Evolutionary conservation across 2,888 invertebrate species (phyloP).

Genomic region (Leptopilina drosophilae): DNA sequence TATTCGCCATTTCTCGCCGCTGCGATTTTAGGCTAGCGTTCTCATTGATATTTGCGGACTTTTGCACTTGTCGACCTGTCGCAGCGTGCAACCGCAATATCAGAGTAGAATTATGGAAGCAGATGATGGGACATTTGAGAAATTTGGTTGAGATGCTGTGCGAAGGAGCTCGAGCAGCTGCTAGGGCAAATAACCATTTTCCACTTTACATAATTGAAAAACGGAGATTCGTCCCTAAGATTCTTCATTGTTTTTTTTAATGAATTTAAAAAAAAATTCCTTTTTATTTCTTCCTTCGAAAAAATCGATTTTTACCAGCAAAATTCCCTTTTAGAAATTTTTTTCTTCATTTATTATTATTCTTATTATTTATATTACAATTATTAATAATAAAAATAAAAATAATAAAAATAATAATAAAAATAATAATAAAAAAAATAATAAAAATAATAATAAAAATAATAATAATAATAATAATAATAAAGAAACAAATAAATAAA

Average conservation of each 20-base stretch:
- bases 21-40: conserved; percentile 20
- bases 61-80: conserved; percentile 1
- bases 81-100: conserved; percentile 13
- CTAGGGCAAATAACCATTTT: neutral
- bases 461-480: too few relatives aligned
- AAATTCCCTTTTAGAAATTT: too few relatives aligned
- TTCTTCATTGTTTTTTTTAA: neutral
- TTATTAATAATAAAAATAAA: too few relatives aligned
- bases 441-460: too few relatives aligned
- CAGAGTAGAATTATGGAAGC: neutral
- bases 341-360: too few relatives aligned
- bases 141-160: neutral
- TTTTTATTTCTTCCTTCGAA: too few relatives aligned
- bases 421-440: too few relatives aligned
- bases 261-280: too few relatives aligned
- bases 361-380: too few relatives aligned
- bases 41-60: neutral
- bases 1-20: conserved; percentile 15
- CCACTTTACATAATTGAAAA: conserved; percentile 28
- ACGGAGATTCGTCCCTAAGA: neutral
- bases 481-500: too few relatives aligned
- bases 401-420: too few relatives aligned
- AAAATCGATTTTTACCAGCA: too few relatives aligned
- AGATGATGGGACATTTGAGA: neutral
- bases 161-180: conserved; percentile 13